A percentile compares a stretch with the other conserved stretches of the same genome.
These are phyloP conservation scores for Lottia scabra DNA, from an alignment of 2,888 invertebrate species.

Conservation along the genomic window DNA sequence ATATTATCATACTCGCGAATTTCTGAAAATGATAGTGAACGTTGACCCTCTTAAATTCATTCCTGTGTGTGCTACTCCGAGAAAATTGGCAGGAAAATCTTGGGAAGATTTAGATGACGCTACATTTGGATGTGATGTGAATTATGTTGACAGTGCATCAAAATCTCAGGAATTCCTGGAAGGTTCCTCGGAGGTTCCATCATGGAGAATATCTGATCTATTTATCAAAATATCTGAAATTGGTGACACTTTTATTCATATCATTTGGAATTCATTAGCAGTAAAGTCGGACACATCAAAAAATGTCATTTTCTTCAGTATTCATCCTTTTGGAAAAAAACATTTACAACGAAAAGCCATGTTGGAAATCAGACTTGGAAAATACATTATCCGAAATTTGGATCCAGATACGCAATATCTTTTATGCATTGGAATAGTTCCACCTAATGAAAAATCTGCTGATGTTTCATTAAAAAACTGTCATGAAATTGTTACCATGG, in stretches of 20 bases:
- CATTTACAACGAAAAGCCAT: constrained; percentile 19
- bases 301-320: constrained; percentile 24
- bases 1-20: constrained; percentile 42
- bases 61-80: constrained; percentile 41
- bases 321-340: constrained; percentile 35
- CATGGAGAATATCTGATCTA: constrained; percentile 21
- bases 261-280: constrained; percentile 31
- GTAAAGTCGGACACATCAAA: constrained; percentile 3
- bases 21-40: constrained; percentile 36
- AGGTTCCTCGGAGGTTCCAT: background rate
- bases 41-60: constrained; percentile 35
- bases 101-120: constrained; percentile 45
- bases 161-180: constrained; percentile 10
- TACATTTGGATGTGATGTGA: constrained; percentile 36
- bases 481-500: constrained; percentile 23
- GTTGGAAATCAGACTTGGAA: constrained; percentile 22
- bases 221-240: constrained; percentile 25
- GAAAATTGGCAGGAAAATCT: constrained; percentile 25
- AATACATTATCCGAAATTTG: constrained; percentile 27
- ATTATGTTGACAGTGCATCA: background rate
- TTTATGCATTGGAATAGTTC: constrained; percentile 28
- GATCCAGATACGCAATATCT: constrained; percentile 31
- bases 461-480: constrained; percentile 12
- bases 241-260: constrained; percentile 18
- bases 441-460: background rate